Evolutionary conservation across 2,113 vertebrate genomes (phyloP).

Genomic region (Pterocles orientalis): DNA sequence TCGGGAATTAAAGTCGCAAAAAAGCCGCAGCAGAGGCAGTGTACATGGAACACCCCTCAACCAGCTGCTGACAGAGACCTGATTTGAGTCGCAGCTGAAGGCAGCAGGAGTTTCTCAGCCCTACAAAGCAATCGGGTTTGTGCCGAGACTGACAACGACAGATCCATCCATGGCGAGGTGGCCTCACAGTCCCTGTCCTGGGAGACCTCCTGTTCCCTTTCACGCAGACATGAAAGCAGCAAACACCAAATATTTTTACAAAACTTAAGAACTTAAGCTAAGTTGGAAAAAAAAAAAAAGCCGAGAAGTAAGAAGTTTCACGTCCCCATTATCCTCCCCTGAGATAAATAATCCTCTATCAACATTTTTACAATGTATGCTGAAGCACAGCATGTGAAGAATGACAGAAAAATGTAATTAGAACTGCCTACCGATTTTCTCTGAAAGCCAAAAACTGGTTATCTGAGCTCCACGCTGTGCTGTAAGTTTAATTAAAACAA

Average conservation of each 20-base stretch:
- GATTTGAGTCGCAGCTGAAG: neutral
- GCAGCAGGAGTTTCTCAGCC: neutral
- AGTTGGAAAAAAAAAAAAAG: neutral
- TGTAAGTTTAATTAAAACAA: constrained; percentile 44
- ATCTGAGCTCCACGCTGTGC: neutral
- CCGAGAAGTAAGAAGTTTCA: neutral
- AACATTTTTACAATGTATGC: neutral
- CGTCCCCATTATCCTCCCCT: neutral
- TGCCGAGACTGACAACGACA: neutral
- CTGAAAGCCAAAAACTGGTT: neutral
- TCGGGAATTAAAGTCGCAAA: neutral
- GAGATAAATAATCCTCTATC: neutral
- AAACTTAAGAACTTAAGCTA: neutral
- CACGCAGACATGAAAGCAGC: neutral
- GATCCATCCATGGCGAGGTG: neutral
- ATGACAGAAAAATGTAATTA: neutral
- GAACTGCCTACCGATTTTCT: neutral
- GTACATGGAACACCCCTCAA: neutral
- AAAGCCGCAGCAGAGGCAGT: neutral
- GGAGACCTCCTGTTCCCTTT: neutral
- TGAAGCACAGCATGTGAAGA: constrained; percentile 3
- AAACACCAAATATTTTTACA: neutral
- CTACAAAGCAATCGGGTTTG: neutral
- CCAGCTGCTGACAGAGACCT: neutral
- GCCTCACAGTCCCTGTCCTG: neutral